Evolutionary conservation across 2,113 vertebrate genomes (phyloP).

Genomic region (human (Homo sapiens)): DNA sequence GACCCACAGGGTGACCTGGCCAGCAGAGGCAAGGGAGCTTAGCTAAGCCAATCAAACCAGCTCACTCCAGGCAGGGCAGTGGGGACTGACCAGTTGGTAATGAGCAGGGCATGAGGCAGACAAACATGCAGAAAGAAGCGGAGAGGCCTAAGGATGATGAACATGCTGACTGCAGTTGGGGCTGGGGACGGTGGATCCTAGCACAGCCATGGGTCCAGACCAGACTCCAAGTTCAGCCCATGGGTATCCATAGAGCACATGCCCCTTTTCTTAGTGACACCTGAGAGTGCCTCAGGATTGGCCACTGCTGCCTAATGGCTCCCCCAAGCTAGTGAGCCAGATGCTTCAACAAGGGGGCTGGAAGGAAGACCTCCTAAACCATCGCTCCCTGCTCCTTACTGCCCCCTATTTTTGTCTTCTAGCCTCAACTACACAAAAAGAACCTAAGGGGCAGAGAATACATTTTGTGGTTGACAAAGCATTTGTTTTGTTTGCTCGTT

Average conservation of each 20-base stretch:
- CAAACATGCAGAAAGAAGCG: neutral
- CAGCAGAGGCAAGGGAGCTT: neutral
- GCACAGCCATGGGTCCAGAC: neutral
- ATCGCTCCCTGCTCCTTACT: neutral
- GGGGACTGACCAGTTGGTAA: neutral
- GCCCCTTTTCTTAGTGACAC: neutral
- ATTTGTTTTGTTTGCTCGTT: neutral
- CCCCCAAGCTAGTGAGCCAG: neutral
- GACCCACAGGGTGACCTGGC: neutral
- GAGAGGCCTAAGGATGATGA: neutral
- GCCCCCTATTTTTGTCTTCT: neutral
- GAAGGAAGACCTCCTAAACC: neutral
- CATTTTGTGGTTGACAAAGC: neutral
- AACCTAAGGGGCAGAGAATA: neutral
- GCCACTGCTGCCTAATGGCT: neutral
- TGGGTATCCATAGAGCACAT: too few species aligned
- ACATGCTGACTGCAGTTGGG: neutral
- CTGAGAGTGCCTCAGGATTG: neutral
- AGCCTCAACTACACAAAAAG: neutral
- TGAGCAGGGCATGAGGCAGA: neutral
- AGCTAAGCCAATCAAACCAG: neutral
- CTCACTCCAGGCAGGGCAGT: neutral
- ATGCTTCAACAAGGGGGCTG: neutral
- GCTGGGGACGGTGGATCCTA: accelerated
- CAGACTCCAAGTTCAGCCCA: neutral